These are phyloP conservation scores for Cherax quadricarinatus DNA, from an alignment of 1,140 invertebrate genomes.

Conservation along the genomic window DNA sequence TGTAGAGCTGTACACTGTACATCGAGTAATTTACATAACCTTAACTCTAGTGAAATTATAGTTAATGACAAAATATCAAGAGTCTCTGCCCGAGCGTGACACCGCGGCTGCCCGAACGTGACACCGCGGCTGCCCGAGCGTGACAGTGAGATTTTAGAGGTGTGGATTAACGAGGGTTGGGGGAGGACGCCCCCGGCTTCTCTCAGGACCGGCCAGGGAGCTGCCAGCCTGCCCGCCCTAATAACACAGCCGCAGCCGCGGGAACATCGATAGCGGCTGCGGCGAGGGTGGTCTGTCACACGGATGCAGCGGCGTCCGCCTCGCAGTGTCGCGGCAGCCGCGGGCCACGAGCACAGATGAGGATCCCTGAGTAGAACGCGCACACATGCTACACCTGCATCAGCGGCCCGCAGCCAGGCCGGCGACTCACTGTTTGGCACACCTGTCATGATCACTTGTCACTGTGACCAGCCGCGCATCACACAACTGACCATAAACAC, in stretches of 20 bases:
- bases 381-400: neutral
- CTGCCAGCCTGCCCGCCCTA: neutral
- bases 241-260: neutral
- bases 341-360: constrained; percentile 50
- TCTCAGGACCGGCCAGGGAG: constrained; percentile 8
- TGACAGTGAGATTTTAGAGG: constrained; percentile 15
- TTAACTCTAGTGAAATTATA: constrained; percentile 42
- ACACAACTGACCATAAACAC: constrained; percentile 55
- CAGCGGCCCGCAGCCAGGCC: neutral
- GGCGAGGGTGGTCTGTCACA: neutral
- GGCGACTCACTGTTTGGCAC: neutral
- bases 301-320: neutral
- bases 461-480: neutral
- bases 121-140: constrained; percentile 11
- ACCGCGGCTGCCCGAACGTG: neutral
- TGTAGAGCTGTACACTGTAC: too few relatives aligned
- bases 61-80: constrained; percentile 13
- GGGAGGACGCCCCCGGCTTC: neutral
- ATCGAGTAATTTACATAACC: constrained; percentile 58
- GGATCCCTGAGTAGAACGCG: constrained; percentile 61
- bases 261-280: neutral
- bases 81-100: constrained; percentile 24
- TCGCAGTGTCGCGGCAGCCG: constrained; percentile 4
- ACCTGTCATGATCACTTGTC: neutral
- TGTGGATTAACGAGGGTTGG: neutral